Evolutionary conservation across 2,113 vertebrate genomes (phyloP).

Genomic region (Orientallactaga bullata): DNA sequence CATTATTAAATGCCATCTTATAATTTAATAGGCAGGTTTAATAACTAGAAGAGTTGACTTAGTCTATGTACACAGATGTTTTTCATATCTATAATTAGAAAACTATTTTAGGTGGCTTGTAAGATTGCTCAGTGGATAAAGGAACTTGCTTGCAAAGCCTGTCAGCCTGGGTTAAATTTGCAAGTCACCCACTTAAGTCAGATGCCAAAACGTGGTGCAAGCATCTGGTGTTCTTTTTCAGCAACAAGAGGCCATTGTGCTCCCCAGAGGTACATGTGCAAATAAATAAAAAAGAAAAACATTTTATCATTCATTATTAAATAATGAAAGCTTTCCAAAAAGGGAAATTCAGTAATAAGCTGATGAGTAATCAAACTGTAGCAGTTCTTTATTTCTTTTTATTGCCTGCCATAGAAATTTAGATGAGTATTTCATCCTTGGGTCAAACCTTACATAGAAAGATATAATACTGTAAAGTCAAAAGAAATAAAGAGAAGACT

Average conservation of each 20-base stretch:
- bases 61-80: not conserved
- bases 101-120: not conserved
- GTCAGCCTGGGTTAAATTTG: too few relatives aligned
- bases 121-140: too few relatives aligned
- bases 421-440: not conserved
- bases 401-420: not conserved
- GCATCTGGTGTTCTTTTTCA: too few relatives aligned
- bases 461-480: not conserved
- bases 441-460: not conserved
- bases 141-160: too few relatives aligned
- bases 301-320: not conserved
- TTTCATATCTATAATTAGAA: not conserved
- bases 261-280: too few relatives aligned
- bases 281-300: too few relatives aligned
- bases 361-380: conserved; percentile 25
- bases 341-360: not conserved
- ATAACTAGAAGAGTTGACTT: conserved; percentile 48
- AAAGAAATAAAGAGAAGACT: not conserved
- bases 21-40: conserved; percentile 57
- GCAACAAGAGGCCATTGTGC: too few relatives aligned
- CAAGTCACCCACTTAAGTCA: too few relatives aligned
- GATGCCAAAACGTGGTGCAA: too few relatives aligned
- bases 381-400: conserved; percentile 27
- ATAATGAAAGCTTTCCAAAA: not conserved
- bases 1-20: not conserved